phyloP scores from a whole-genome alignment of 2,888 invertebrate genomes.

The Frankliniella intonsa region DNA sequence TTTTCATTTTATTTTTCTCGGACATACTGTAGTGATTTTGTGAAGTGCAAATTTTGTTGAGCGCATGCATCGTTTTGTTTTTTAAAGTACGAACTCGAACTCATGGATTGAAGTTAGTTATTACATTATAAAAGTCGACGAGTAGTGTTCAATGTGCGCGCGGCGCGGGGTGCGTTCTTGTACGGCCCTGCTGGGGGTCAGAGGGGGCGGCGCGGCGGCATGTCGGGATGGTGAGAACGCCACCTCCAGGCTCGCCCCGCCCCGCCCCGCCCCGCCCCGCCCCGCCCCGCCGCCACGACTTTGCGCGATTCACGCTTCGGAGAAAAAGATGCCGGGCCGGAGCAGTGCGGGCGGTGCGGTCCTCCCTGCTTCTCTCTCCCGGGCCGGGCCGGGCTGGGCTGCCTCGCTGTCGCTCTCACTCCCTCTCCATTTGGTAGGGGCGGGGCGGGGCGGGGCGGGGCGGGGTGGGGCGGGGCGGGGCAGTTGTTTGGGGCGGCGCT shows the following conservation, averaged over 20 bases:
- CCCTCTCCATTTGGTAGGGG: neutral
- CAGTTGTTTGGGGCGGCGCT: constrained; percentile 5
- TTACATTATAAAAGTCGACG: no score
- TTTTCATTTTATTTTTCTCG: no score
- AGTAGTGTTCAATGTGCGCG: neutral
- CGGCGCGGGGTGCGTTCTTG: neutral
- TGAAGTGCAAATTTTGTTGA: no score
- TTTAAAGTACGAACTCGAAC: no score
- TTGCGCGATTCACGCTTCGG: constrained; percentile 20
- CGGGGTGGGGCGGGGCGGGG: neutral
- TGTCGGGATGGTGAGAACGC: neutral
- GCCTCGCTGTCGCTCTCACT: neutral
- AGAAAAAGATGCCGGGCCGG: neutral
- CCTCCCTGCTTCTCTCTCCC: neutral
- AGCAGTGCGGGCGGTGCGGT: neutral
- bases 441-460: neutral
- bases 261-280: no score
- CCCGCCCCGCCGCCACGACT: neutral
- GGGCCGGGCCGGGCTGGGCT: no score
- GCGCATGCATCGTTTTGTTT: no score
- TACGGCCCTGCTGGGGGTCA: neutral
- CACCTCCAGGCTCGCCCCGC: neutral
- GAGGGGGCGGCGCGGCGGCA: neutral
- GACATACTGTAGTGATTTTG: no score
- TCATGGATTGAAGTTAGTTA: no score